Evolutionary conservation across 2,888 invertebrate genomes (phyloP), one percentile per base, ranked within the genome.

Genomic region (Brachycybe producta): DNA sequence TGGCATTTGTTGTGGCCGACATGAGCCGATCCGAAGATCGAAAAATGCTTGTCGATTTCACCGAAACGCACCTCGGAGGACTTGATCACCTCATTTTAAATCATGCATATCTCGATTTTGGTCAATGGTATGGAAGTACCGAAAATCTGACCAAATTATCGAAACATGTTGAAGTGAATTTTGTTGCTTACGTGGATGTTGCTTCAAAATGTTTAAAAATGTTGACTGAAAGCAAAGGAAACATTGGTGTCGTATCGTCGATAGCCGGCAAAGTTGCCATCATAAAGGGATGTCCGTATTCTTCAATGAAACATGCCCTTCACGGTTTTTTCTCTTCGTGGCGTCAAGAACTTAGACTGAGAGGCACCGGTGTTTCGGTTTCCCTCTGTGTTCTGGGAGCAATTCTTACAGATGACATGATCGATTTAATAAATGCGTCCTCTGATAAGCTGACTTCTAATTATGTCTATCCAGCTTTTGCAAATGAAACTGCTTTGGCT

Each of bases 141-240:
- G 27, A 42, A 11, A 27, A 26, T 17, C 2, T 27, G n/a, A 8
- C 36, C 36, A 1, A 2, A 5, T 21, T 36, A 21, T 5, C 17
- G 36, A 13, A 15, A 5, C 19, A 26, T 11, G 19, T 62, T 4
- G 59, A 61, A 24, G 59, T 65, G 26, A 65, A 66, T 57, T 64
- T 63, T 56, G 54, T 57, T 36, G 61, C 65, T 1, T 66, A 65
- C 52, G 61, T 65, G 13, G 58, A 63, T 52, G 57, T 65, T 21
- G 56, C 65, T 2, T 63, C 64, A 2, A 57, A 61, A 38, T 60
- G 63, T 5, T 42, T 64, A 55, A 60, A 62, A 36, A 55, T 60
- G 17, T 57, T 65, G 13, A 56, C 59, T 48, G 49, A 55, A n/a
- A 57, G 54, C 48, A 52, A 55, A 3, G 66, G 66, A 11, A 49